Evolutionary conservation across 2,888 invertebrate species (phyloP).

Genomic region (Lasioglossum leucozonium): DNA sequence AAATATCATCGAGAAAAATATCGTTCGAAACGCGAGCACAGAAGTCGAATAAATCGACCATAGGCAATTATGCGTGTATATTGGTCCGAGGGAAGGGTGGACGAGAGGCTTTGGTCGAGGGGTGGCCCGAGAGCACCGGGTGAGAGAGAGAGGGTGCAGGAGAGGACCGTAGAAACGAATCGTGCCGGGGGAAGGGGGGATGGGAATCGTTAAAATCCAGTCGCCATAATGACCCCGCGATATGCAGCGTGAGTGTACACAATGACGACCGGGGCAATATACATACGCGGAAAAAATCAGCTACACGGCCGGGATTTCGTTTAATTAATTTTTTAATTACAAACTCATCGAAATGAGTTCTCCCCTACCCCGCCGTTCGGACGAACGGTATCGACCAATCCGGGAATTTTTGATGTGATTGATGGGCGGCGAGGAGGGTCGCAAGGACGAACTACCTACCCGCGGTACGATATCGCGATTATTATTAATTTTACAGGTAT

Average conservation of each 20-base stretch:
- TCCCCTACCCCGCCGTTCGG: slow-evolving; percentile 18
- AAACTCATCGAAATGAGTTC: slow-evolving; percentile 73
- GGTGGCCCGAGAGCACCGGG: neutral
- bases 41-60: slow-evolving; percentile 67
- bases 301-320: slow-evolving; percentile 72
- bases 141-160: neutral
- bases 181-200: slow-evolving; percentile 27
- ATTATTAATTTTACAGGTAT: slow-evolving; percentile 78
- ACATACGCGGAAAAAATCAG: slow-evolving; percentile 68
- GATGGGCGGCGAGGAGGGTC: slow-evolving; percentile 57
- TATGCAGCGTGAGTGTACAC: slow-evolving; percentile 65
- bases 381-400: slow-evolving; percentile 58
- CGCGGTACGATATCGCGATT: slow-evolving; percentile 63
- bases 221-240: slow-evolving; percentile 70
- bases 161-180: neutral
- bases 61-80: slow-evolving; percentile 70
- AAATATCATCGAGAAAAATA: slow-evolving; percentile 56
- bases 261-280: slow-evolving; percentile 64
- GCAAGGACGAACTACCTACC: slow-evolving; percentile 56
- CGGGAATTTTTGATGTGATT: slow-evolving; percentile 66
- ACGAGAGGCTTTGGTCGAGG: slow-evolving; percentile 25
- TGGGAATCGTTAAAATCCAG: slow-evolving; percentile 70
- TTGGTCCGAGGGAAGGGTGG: slow-evolving; percentile 42
- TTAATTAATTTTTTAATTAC: slow-evolving; percentile 79
- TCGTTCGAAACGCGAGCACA: slow-evolving; percentile 29